These are phyloP conservation scores for Brachyrhaphis roseni DNA, from an alignment of 2,797 vertebrate species.

Conservation along the genomic window DNA sequence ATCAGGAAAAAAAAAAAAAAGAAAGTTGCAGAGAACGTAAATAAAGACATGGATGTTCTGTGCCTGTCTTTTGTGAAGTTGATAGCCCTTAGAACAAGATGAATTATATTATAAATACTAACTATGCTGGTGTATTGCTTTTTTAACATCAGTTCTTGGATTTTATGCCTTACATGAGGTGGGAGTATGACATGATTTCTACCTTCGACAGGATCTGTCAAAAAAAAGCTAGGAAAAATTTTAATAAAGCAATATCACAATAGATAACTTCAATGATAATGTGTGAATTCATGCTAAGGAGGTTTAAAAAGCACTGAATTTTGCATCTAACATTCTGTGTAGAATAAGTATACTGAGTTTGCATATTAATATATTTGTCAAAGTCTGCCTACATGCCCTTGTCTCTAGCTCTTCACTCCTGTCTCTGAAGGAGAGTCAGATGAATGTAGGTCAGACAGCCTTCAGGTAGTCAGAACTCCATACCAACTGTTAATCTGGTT, in stretches of 20 bases:
- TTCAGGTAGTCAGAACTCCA: constrained; percentile 34
- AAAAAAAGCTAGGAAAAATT: background rate
- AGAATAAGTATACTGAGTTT: background rate
- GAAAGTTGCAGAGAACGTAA: background rate
- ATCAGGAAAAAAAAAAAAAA: background rate
- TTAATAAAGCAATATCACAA: background rate
- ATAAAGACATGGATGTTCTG: background rate
- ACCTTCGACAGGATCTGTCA: background rate
- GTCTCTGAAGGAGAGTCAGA: constrained; percentile 15
- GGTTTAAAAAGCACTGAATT: background rate
- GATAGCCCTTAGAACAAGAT: background rate
- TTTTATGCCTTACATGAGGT: background rate
- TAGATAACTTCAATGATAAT: background rate
- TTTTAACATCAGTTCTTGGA: background rate
- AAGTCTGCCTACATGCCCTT: background rate
- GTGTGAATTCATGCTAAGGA: background rate
- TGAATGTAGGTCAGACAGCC: constrained; percentile 58
- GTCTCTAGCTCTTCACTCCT: background rate
- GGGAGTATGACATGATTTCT: background rate
- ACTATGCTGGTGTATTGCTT: background rate
- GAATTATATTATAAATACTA: background rate
- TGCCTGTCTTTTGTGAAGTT: background rate
- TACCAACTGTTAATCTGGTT: constrained; percentile 14
- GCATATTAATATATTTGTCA: background rate
- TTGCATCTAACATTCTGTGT: background rate